A percentile compares a stretch with the other conserved stretches of the same genome.
These are phyloP conservation scores for Acromyrmex echinatior DNA, from an alignment of 1,140 invertebrate genomes.

Conservation along the genomic window DNA sequence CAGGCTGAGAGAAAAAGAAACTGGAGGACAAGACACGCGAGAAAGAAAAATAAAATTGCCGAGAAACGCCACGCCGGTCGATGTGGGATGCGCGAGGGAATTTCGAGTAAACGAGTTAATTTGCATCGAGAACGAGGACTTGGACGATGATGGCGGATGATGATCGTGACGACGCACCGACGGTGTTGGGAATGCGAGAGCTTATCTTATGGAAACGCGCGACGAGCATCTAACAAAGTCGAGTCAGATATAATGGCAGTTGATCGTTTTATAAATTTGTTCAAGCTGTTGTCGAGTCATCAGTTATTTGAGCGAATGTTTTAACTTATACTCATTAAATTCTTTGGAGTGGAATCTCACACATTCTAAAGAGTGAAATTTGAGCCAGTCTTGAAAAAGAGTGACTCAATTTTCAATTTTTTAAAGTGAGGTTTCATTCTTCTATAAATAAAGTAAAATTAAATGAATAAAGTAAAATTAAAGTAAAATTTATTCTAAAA, in stretches of 20 bases:
- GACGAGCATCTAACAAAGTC: conserved; percentile 36
- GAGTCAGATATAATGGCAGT: conserved; percentile 39
- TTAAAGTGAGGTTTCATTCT: too few relatives aligned
- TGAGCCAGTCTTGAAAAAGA: too few relatives aligned
- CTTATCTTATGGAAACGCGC: conserved; percentile 25
- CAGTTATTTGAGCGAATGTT: background rate
- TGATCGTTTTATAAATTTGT: conserved; percentile 46
- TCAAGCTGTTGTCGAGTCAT: background rate
- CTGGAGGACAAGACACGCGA: conserved; percentile 58
- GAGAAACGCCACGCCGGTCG: conserved; percentile 10
- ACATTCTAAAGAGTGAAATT: too few relatives aligned
- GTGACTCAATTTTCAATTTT: too few relatives aligned
- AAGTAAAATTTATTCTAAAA: too few relatives aligned
- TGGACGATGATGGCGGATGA: conserved; percentile 65
- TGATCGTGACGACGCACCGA: conserved; percentile 55
- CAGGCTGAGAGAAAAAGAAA: conserved; percentile 47
- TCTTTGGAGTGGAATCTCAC: too few relatives aligned
- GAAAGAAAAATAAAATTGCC: conserved; percentile 65
- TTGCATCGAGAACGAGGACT: conserved; percentile 73
- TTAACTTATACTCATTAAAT: background rate
- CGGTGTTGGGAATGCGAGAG: conserved; percentile 34
- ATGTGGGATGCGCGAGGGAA: conserved; percentile 55
- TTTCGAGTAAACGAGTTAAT: conserved; percentile 75
- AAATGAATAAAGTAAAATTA: too few relatives aligned
- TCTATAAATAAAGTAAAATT: too few relatives aligned